Percentiles rank a stretch among this genome's conserved stretches.
Evolutionary conservation across 2,797 vertebrate species (phyloP).

Genomic region (Myotis pilosus): DNA sequence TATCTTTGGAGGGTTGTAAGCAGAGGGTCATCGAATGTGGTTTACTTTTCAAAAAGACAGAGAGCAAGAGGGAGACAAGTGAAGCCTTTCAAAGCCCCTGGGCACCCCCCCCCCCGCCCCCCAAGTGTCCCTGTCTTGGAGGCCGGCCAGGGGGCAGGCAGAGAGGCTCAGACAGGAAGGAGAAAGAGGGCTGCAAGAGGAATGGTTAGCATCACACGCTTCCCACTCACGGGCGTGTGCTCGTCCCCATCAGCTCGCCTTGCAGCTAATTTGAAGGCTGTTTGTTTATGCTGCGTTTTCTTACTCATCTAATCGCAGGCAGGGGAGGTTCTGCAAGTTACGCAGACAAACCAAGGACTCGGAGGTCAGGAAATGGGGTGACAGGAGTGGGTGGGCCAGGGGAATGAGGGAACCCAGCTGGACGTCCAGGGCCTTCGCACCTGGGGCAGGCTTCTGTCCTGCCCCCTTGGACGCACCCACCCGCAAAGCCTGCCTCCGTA

Average conservation of each 20-base stretch:
- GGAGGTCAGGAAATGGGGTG: not conserved
- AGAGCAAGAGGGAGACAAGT: no score
- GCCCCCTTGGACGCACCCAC: not conserved
- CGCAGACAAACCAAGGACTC: not conserved
- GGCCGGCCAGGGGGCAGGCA: not conserved
- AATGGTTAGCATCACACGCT: fast-evolving
- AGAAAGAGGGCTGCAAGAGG: not conserved
- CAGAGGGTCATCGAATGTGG: no score
- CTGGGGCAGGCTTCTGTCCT: not conserved
- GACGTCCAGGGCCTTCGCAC: not conserved
- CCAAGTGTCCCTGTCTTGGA: no score
- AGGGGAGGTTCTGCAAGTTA: not conserved
- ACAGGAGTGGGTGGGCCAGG: not conserved
- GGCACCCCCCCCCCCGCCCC: no score
- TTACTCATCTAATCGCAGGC: not conserved
- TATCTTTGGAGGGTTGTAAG: no score
- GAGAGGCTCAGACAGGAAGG: not conserved
- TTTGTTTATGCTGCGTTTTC: not conserved
- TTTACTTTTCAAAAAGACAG: no score
- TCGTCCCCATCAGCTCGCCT: no score
- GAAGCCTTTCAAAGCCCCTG: no score
- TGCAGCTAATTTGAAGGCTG: not conserved
- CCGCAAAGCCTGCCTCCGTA: not conserved
- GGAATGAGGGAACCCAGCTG: not conserved
- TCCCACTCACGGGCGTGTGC: fast-evolving